A percentile compares a stretch with the other conserved stretches of the same genome.
Conservation (phyloP, 2,888 invertebrate genomes). For the Hypsopygia costalis region DNA sequence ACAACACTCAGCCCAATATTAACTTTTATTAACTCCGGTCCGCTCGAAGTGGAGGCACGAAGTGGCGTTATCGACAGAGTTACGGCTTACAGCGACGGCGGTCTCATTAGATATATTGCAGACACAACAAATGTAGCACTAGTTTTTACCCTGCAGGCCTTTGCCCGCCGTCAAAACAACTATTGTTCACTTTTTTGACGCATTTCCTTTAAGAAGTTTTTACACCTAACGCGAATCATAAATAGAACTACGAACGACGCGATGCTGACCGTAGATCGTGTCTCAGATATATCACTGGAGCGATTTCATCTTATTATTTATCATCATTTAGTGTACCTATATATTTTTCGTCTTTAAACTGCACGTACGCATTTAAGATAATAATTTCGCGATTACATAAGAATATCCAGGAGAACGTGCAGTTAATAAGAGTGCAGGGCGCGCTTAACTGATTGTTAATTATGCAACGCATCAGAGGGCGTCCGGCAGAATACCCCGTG, state of each 20-base stretch:
- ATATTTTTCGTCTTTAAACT: slow-evolving; percentile 6
- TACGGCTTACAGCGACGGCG: no score
- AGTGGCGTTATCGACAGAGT: not conserved
- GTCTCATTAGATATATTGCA: slow-evolving; percentile 16
- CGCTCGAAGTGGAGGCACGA: no score
- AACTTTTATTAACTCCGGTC: no score
- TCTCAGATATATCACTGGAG: not conserved
- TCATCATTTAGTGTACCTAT: no score
- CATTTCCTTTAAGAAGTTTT: slow-evolving; percentile 14
- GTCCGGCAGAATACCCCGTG: slow-evolving; percentile 31
- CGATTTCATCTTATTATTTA: not conserved
- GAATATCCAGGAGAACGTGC: slow-evolving; percentile 15
- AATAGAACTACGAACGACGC: not conserved
- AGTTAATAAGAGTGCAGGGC: slow-evolving; percentile 26
- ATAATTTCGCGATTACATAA: slow-evolving; percentile 7
- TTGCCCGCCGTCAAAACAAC: slow-evolving; percentile 33
- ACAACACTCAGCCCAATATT: no score
- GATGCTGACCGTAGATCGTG: not conserved
- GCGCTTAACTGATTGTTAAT: slow-evolving; percentile 37
- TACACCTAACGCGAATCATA: slow-evolving; percentile 12
- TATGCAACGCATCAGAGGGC: slow-evolving; percentile 38
- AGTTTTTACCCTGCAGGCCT: slow-evolving; percentile 12
- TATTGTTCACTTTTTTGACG: slow-evolving; percentile 34
- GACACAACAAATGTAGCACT: slow-evolving; percentile 37
- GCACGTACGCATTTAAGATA: not conserved